A percentile compares a stretch with the other conserved stretches of the same genome.
These are phyloP conservation scores for Cnemophilus loriae DNA, from an alignment of 2,113 vertebrate genomes.

Conservation along the genomic window DNA sequence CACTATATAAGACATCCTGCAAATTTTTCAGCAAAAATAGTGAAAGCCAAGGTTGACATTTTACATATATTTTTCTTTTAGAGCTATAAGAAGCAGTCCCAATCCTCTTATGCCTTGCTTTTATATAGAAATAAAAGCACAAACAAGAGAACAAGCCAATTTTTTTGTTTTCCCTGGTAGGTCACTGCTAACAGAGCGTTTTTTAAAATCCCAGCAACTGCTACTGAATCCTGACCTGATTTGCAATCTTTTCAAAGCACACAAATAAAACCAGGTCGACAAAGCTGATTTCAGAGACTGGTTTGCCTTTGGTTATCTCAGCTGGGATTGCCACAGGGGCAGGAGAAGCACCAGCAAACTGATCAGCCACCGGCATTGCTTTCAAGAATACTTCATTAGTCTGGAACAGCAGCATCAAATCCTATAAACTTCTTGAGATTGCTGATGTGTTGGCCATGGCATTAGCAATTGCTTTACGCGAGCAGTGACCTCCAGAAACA, in stretches of 20 bases:
- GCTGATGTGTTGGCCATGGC: background rate
- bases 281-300: background rate
- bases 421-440: background rate
- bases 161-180: conserved; percentile 4
- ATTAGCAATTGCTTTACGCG: background rate
- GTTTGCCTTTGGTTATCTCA: background rate
- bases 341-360: background rate
- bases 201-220: background rate
- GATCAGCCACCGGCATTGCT: background rate
- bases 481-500: background rate
- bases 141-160: background rate
- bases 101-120: background rate
- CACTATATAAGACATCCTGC: background rate
- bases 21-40: background rate
- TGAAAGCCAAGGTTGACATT: background rate
- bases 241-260: conserved; percentile 3
- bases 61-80: background rate
- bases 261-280: background rate
- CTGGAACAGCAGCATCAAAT: background rate
- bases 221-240: conserved; percentile 22
- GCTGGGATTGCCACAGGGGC: background rate
- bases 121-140: background rate
- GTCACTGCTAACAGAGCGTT: background rate
- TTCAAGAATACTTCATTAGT: background rate
- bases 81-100: background rate